phyloP scores from a whole-genome alignment of 2,113 vertebrate genomes.

The Rhea americana region DNA sequence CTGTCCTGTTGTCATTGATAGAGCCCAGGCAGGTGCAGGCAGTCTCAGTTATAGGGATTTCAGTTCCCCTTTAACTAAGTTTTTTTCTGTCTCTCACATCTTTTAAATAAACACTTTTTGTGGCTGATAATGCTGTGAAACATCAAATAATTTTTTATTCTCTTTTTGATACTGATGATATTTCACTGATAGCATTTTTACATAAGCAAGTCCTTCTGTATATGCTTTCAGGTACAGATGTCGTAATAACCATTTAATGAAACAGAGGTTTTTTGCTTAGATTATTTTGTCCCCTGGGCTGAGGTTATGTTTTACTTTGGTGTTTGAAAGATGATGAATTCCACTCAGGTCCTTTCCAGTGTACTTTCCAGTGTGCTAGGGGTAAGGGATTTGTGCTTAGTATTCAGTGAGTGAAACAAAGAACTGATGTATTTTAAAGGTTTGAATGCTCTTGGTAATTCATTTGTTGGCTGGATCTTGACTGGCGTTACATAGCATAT shows the following conservation, averaged over 20 bases:
- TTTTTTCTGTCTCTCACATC: neutral
- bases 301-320: slow-evolving; percentile 42
- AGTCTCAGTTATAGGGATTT: neutral
- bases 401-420: slow-evolving; percentile 33
- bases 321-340: slow-evolving; percentile 29
- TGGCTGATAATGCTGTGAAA: neutral
- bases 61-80: neutral
- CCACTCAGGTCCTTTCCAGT: neutral
- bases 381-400: slow-evolving; percentile 21
- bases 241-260: neutral
- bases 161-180: neutral
- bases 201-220: neutral
- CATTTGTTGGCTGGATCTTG: neutral
- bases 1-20: neutral
- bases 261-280: neutral
- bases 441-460: slow-evolving; percentile 2
- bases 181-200: neutral
- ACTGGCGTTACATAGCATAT: neutral
- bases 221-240: slow-evolving; percentile 23
- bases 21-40: neutral
- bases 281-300: slow-evolving; percentile 12
- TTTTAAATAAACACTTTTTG: neutral
- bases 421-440: slow-evolving; percentile 38
- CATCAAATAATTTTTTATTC: neutral
- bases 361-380: neutral